A percentile compares a stretch with the other conserved stretches of the same genome.
These are phyloP conservation scores for Gasterosteus aculeatus DNA, from an alignment of 2,113 vertebrate species.

Conservation along the genomic window DNA sequence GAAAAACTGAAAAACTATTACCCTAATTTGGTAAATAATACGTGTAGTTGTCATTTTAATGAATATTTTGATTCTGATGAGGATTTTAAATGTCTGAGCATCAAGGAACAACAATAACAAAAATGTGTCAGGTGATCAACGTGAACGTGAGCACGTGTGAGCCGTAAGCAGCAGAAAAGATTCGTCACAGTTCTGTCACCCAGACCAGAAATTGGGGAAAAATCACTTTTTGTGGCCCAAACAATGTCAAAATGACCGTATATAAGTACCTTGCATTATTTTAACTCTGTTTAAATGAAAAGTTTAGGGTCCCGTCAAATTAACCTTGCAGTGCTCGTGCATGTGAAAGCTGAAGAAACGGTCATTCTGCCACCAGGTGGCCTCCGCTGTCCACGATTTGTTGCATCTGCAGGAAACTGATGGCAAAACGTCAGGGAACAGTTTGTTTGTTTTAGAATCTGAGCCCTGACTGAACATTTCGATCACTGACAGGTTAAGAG, in stretches of 20 bases:
- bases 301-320: background rate
- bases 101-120: background rate
- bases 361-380: conserved; percentile 53
- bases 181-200: conserved; percentile 9
- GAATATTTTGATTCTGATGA: background rate
- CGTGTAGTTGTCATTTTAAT: background rate
- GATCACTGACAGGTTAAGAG: background rate
- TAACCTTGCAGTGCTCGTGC: background rate
- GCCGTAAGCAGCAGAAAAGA: accelerated
- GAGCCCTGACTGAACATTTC: conserved; percentile 6
- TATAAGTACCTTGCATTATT: too few relatives aligned
- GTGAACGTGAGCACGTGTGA: background rate
- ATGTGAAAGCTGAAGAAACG: background rate
- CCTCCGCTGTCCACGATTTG: conserved; percentile 20
- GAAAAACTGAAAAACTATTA: background rate
- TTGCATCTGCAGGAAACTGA: background rate
- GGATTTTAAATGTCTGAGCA: too few relatives aligned
- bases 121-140: conserved; percentile 1
- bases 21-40: background rate
- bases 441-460: conserved; percentile 22
- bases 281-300: background rate
- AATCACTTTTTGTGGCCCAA: too few relatives aligned
- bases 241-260: too few relatives aligned
- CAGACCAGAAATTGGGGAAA: background rate
- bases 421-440: conserved; percentile 2